These are phyloP conservation scores for Aphodius granarius DNA, from an alignment of 2,888 invertebrate genomes.

Conservation along the genomic window DNA sequence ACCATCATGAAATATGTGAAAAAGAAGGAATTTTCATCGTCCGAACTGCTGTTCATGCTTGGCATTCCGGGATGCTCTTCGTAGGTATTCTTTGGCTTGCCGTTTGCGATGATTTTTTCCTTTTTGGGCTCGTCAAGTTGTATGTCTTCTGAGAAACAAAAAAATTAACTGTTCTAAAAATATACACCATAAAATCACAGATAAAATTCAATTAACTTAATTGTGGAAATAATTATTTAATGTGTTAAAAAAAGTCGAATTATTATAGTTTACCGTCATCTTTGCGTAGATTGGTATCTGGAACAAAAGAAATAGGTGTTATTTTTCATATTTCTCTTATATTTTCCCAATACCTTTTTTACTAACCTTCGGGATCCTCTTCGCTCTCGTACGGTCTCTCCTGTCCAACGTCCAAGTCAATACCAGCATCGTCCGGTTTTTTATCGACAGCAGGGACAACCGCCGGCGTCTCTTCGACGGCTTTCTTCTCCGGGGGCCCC, in stretches of 20 bases:
- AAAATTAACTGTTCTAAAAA: neutral
- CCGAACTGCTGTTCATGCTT: conserved; percentile 34
- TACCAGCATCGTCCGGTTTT: neutral
- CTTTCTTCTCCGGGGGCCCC: neutral
- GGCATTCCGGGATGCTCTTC: conserved; percentile 25
- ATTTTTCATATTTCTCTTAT: no score
- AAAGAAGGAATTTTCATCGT: conserved; percentile 65
- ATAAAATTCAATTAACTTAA: no score
- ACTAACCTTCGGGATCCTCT: no score
- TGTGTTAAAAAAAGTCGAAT: neutral
- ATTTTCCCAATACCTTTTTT: no score
- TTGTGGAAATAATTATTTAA: neutral
- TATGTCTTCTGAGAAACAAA: neutral
- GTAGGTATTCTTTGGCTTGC: conserved; percentile 30
- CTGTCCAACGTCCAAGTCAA: neutral
- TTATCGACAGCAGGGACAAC: neutral
- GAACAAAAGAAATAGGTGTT: neutral
- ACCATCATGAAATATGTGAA: conserved; percentile 69
- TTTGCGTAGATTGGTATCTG: neutral
- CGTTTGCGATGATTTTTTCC: neutral
- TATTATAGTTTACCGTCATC: neutral
- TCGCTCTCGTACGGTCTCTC: neutral
- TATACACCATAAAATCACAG: no score
- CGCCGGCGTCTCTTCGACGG: neutral
- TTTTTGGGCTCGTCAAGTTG: conserved; percentile 7